Evolutionary conservation across 2,113 vertebrate genomes (phyloP), one percentile per base, ranked within the genome.

Genomic region (Nesospiza acunhae): DNA sequence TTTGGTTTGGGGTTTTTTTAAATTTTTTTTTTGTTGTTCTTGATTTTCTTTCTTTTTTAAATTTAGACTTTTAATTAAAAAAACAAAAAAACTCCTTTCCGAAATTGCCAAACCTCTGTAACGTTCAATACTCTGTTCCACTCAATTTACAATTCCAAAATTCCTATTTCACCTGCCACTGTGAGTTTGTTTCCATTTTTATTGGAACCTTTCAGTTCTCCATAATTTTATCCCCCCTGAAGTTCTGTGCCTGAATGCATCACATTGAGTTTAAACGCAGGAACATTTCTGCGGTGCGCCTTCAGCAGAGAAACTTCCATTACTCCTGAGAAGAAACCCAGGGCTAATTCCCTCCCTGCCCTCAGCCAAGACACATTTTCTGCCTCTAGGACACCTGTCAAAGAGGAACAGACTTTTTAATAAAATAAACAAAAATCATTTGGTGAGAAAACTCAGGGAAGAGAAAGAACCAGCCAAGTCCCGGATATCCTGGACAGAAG

Each of bases 401-500:
- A 30, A 87, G 90, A 96, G 97, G 96, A 97, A 96, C 96, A 95
- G 97, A 46, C 89, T 88, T 93, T 46, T 89, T 69, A 84, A 70
- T 94, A 96, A 95, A 96, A 94, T 98, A 98, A 98, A 98, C 98
- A 98, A 89, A 93, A 87, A 17, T 91, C 59, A 2, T 75, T 96
- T 47, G 50, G 94, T 95, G 96, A 97, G 93, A 77, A 88, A 90
- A 78, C 66, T 97, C 93, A 80, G 96, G 88, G 95, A 81, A 84
- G 88, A 94, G 94, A 91, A 41, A 92, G 94, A 94, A 79, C 93
- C 97, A 96, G 95, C 96, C 97, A 96, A 44, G 96, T 96, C 97
- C 97, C 98, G 97, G 98, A 98, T 95, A 94, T 98, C 98, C 98
- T 98, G 98, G 96, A 97, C 86, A 94, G 67, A 15, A 2, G 72